These are phyloP conservation scores for Nymphalis polychloros DNA, from an alignment of 2,888 invertebrate genomes.

Conservation along the genomic window DNA sequence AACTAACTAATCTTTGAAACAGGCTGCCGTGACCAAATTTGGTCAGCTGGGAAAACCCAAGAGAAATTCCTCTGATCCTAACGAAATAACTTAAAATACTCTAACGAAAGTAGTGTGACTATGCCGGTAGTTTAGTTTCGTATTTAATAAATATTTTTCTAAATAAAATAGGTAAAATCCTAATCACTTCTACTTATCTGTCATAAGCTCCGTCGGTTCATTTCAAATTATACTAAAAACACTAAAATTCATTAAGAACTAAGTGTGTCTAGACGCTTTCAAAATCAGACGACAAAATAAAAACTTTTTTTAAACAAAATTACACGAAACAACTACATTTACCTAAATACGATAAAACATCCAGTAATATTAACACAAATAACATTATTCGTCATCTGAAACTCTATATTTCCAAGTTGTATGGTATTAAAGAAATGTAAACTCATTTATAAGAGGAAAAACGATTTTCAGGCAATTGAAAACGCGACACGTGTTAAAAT, in stretches of 20 bases:
- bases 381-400: neutral
- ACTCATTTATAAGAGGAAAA: conserved; percentile 5
- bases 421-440: neutral
- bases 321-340: neutral
- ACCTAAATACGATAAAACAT: neutral
- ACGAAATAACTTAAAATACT: too few species aligned
- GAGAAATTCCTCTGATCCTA: too few species aligned
- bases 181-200: neutral
- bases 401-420: neutral
- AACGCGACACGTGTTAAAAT: conserved; percentile 22
- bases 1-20: too few species aligned
- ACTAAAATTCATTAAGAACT: neutral
- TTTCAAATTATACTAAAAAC: neutral
- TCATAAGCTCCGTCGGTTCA: neutral
- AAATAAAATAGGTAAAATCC: neutral
- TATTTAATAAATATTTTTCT: neutral
- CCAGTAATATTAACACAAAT: neutral
- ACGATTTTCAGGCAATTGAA: conserved; percentile 10
- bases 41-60: too few species aligned
- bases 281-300: conserved; percentile 8
- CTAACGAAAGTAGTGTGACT: too few species aligned
- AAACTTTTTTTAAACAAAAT: neutral
- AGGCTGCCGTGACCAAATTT: too few species aligned
- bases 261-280: conserved; percentile 6
- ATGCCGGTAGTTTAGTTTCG: too few species aligned